phyloP scores from a whole-genome alignment of 1,140 invertebrate genomes.

The Hesperophylax magnus region DNA sequence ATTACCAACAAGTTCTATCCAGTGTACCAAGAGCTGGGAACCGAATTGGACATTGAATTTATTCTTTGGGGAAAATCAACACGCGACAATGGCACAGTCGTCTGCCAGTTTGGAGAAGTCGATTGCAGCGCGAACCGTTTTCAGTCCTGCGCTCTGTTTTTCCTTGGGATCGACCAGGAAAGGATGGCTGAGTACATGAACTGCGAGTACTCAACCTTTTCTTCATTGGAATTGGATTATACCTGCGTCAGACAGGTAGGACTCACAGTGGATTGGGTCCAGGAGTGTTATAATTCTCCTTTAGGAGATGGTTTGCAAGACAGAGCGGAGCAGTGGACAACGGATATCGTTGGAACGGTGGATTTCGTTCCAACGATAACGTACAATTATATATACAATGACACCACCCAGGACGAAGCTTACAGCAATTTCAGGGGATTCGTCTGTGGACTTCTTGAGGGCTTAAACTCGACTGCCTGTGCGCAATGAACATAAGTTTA shows the following conservation, averaged over 20 bases:
- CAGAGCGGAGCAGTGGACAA: constrained; percentile 37
- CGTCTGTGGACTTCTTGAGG: constrained; percentile 31
- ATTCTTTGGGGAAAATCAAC: constrained; percentile 64
- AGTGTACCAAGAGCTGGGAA: constrained; percentile 60
- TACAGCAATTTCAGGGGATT: constrained; percentile 44
- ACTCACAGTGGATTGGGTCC: background rate
- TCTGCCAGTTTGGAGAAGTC: constrained; percentile 60
- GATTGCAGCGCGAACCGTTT: constrained; percentile 65
- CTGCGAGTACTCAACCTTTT: constrained; percentile 32
- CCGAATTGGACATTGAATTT: constrained; percentile 63
- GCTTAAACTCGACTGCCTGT: background rate
- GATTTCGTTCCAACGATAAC: constrained; percentile 52
- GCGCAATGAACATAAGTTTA: no score
- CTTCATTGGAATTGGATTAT: constrained; percentile 23
- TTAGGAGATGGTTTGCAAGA: constrained; percentile 37
- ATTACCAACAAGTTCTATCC: constrained; percentile 59
- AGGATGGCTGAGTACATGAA: constrained; percentile 54
- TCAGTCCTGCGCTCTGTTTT: constrained; percentile 61
- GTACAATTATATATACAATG: constrained; percentile 39
- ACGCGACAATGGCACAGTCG: constrained; percentile 55
- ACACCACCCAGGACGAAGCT: constrained; percentile 30
- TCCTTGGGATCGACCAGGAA: constrained; percentile 59
- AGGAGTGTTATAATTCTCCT: constrained; percentile 16
- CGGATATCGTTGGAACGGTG: constrained; percentile 28
- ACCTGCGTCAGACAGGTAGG: constrained; percentile 32